Evolutionary conservation across 53 echinoderm and acorn worm species (phyloP).

Genomic region (Astropecten irregularis): DNA sequence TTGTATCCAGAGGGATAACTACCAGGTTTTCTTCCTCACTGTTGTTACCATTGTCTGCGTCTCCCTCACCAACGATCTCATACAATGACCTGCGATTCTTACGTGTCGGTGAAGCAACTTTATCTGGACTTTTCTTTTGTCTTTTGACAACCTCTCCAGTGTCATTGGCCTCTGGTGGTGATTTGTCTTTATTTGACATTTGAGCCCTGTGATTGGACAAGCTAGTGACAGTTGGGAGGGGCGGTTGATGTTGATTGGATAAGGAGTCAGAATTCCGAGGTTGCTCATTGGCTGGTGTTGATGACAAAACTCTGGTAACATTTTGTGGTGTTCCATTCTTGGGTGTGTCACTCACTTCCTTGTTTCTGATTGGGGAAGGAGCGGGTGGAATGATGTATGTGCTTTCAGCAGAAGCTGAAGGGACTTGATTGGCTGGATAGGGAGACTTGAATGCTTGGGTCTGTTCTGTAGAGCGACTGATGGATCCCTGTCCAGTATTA

Average conservation of each 20-base stretch:
- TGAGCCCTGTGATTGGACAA: conserved; percentile 54
- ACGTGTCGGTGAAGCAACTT: conserved; percentile 51
- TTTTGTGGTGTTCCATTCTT: conserved; percentile 37
- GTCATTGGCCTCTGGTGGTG: not conserved
- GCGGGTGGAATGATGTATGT: conserved; percentile 54
- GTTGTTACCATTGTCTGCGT: not conserved
- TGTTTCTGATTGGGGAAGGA: conserved; percentile 41
- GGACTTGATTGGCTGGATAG: conserved; percentile 49
- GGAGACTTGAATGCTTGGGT: conserved; percentile 24
- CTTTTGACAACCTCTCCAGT: not conserved
- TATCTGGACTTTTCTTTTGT: conserved; percentile 5
- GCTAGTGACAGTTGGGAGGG: conserved; percentile 36
- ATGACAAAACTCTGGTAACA: conserved; percentile 7
- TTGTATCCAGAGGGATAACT: conserved; percentile 64
- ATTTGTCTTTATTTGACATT: conserved; percentile 8
- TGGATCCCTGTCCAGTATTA: conserved; percentile 11
- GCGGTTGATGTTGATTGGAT: conserved; percentile 36
- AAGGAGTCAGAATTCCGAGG: conserved; percentile 24
- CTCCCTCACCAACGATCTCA: conserved; percentile 68
- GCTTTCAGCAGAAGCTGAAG: not conserved
- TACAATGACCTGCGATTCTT: conserved; percentile 67
- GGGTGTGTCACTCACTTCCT: not conserved
- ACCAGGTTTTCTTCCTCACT: conserved; percentile 39
- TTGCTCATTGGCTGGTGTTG: conserved; percentile 53
- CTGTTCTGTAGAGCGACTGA: conserved; percentile 5